These are phyloP conservation scores for Cryptocephalus moraei DNA, from an alignment of 2,888 invertebrate genomes.

Conservation along the genomic window DNA sequence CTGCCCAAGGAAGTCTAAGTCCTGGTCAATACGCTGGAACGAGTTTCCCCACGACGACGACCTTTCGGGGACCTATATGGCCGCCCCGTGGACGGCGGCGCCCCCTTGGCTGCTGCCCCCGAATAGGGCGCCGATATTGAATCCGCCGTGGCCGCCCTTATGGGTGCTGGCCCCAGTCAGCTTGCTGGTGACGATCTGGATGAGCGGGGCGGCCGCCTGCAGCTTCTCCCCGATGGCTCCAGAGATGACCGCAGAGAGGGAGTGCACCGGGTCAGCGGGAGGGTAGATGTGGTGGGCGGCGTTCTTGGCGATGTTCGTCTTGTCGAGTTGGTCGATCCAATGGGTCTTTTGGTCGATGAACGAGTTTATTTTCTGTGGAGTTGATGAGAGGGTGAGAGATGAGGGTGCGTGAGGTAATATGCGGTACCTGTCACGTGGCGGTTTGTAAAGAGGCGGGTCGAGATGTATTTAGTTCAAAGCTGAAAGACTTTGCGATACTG, in stretches of 20 bases:
- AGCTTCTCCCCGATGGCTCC: slow-evolving; percentile 60
- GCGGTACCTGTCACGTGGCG: too few relatives aligned
- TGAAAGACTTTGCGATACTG: too few relatives aligned
- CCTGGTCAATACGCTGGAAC: too few relatives aligned
- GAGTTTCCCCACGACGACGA: too few relatives aligned
- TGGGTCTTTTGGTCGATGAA: slow-evolving; percentile 71
- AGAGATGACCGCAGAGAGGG: slow-evolving; percentile 55
- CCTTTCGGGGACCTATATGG: slow-evolving; percentile 11
- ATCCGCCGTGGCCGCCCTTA: slow-evolving; percentile 40
- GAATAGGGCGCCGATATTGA: slow-evolving; percentile 43
- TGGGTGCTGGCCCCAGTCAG: slow-evolving; percentile 43
- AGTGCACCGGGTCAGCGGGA: slow-evolving; percentile 40
- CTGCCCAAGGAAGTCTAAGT: too few relatives aligned
- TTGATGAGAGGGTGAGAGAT: slow-evolving; percentile 4
- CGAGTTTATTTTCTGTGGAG: slow-evolving; percentile 68
- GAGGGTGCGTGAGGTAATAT: too few relatives aligned
- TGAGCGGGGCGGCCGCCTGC: slow-evolving; percentile 41
- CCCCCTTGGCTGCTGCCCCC: neutral
- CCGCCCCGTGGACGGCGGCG: neutral
- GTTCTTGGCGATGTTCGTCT: slow-evolving; percentile 65
- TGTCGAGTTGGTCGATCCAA: slow-evolving; percentile 58
- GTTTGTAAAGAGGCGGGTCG: too few relatives aligned
- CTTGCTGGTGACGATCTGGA: slow-evolving; percentile 58
- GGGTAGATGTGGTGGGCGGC: slow-evolving; percentile 61
- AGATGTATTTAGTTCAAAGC: too few relatives aligned